Percentiles rank a stretch among this genome's conserved stretches.
phyloP scores from a whole-genome alignment of 2,113 vertebrate species.

The Ramphastos sulfuratus region DNA sequence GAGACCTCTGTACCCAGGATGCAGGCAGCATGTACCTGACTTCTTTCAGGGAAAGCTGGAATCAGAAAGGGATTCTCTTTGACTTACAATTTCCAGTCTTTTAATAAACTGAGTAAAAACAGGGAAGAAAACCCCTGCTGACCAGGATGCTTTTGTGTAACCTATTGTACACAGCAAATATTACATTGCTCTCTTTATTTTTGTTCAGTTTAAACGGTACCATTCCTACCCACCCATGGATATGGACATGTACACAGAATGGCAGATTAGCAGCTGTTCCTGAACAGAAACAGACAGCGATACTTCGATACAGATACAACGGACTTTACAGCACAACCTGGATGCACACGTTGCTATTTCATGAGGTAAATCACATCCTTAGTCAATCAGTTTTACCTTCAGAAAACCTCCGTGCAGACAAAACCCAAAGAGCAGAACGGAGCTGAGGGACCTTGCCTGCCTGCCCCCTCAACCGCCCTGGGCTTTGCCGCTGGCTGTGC shows the following conservation, averaged over 20 bases:
- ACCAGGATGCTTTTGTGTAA: neutral
- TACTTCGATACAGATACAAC: neutral
- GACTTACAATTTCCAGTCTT: neutral
- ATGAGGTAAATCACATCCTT: neutral
- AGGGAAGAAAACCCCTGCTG: neutral
- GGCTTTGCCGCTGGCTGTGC: neutral
- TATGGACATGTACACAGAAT: neutral
- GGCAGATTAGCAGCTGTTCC: neutral
- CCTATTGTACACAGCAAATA: neutral
- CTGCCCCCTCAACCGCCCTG: neutral
- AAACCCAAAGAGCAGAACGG: neutral
- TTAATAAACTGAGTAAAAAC: neutral
- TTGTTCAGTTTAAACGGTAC: neutral
- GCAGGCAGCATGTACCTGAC: accelerated
- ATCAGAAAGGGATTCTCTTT: neutral
- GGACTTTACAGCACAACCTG: neutral
- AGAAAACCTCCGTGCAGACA: neutral
- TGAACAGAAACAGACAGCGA: neutral
- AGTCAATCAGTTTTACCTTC: neutral
- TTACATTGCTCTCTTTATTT: neutral
- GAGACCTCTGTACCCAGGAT: neutral
- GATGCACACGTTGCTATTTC: neutral
- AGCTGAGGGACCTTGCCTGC: neutral
- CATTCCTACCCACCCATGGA: neutral
- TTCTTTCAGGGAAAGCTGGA: neutral